A percentile compares a stretch with the other conserved stretches of the same genome.
Conservation (phyloP, 2,797 vertebrate genomes). For the Sparus aurata region DNA sequence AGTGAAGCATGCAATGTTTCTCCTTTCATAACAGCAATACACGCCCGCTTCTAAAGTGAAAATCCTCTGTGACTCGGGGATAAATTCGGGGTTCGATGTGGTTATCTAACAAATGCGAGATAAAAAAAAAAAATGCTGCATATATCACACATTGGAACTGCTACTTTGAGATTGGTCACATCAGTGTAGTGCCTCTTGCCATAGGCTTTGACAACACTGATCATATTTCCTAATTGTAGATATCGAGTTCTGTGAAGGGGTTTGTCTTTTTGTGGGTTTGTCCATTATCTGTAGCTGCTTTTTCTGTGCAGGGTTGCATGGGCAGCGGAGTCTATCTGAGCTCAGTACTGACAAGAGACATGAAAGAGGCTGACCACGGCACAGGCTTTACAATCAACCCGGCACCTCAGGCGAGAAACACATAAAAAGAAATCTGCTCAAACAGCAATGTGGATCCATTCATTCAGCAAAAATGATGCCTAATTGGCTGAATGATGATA, state of each 20-base stretch:
- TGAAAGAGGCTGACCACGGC: slow-evolving; percentile 48
- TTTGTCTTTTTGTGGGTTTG: slow-evolving; percentile 37
- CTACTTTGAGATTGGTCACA: slow-evolving; percentile 20
- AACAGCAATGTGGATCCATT: slow-evolving; percentile 46
- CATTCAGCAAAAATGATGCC: slow-evolving; percentile 43
- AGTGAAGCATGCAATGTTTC: slow-evolving; percentile 40
- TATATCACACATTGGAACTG: slow-evolving; percentile 20
- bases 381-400: slow-evolving; percentile 57
- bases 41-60: slow-evolving; percentile 32
- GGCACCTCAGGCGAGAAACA: slow-evolving; percentile 46
- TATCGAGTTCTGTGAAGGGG: slow-evolving; percentile 17
- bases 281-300: slow-evolving; percentile 35
- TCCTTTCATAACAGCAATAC: slow-evolving; percentile 36
- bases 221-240: slow-evolving; percentile 32
- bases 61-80: slow-evolving; percentile 33
- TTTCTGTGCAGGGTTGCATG: slow-evolving; percentile 26
- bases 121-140: slow-evolving; percentile 35
- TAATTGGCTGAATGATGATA: slow-evolving; percentile 50
- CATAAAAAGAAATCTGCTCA: slow-evolving; percentile 55
- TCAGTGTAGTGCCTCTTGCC: slow-evolving; percentile 24
- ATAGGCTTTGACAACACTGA: slow-evolving; percentile 35
- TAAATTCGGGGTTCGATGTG: slow-evolving; percentile 4
- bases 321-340: slow-evolving; percentile 45
- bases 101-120: slow-evolving; percentile 44
- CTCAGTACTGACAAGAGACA: slow-evolving; percentile 47